phyloP scores from a whole-genome alignment of 1,140 invertebrate species.

The Ephestia elutella region DNA sequence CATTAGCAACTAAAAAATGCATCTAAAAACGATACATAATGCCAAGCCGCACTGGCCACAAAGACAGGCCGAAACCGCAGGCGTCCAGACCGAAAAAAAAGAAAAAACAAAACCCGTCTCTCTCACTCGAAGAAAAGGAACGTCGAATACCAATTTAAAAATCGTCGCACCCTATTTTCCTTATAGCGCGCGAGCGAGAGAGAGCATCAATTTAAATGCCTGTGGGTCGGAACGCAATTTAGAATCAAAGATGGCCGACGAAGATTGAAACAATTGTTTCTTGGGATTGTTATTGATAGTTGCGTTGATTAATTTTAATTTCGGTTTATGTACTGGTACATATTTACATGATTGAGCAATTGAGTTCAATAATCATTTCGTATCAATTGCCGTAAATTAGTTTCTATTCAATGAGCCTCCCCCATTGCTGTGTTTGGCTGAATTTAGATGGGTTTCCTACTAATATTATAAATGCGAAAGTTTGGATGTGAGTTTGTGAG shows the following conservation, averaged over 20 bases:
- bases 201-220: conserved; percentile 13
- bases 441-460: too few species aligned
- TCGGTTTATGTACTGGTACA: background rate
- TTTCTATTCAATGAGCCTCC: too few species aligned
- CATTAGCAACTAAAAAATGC: conserved; percentile 1
- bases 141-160: conserved; percentile 12
- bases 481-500: too few species aligned
- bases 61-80: conserved; percentile 7
- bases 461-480: too few species aligned
- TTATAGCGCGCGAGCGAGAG: conserved; percentile 1
- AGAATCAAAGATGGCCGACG: conserved; percentile 12
- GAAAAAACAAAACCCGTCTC: conserved; percentile 5
- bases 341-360: background rate
- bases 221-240: conserved; percentile 10
- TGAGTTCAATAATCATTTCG: conserved; percentile 1
- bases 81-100: conserved; percentile 6
- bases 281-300: conserved; percentile 9
- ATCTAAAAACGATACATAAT: conserved; percentile 4
- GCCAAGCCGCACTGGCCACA: background rate
- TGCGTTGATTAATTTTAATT: conserved; percentile 4
- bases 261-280: conserved; percentile 12
- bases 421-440: too few species aligned
- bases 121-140: conserved; percentile 8
- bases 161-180: conserved; percentile 8
- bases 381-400: background rate